Base-by-base conservation (phyloP, 64 coral and sea anemone species). In the Platygyra sinensis region DNA sequence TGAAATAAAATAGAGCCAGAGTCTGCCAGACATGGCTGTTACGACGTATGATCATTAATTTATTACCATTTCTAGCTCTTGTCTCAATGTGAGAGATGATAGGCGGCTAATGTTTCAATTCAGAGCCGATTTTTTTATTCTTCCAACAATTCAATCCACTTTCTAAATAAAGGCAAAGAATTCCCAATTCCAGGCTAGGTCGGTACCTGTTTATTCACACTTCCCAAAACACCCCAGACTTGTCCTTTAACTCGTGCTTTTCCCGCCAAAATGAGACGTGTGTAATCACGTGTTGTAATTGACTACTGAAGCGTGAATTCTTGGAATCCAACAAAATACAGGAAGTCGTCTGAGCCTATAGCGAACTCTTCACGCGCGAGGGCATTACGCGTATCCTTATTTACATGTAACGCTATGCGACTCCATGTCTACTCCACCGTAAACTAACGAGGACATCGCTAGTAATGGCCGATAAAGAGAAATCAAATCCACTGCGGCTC, bases 381-480 rank as follows among this genome's bases (percentile, higher is more conserved):
- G 54, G 54, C 2, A 13, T 8, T 10, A 13, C 52, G 52, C 8
- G 52, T 54, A 54, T 13, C 52, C 54, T 13, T 57, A 16, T 57
- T 16, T 57, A 14, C 54, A 57, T 57, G 54, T 46, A 46, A 65
- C 65, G 65, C 65, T 24, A 63, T 71, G 62, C 17, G 62, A 30
- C 8, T 62, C 63, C 62, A 85, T 63, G 63, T 15, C 38, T 67
- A 39, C 64, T 85, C 22, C 60, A 38, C 18, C 24, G 12, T 51
- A 51, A 51, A 46, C 22, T 18, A 11, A 27, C 24, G 52, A n/a
- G 52, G 78, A 85, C 69, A 30, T 71, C 81, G 22, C 38, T 7
- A 24, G 46, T 22, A 85, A 85, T 85, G 81, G 62, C 62, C 46
- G 62, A 46, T n/a, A 85, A 85, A 10, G 36, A 67, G 39, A 85